phyloP scores from a whole-genome alignment of 2,797 vertebrate species.

The Acanthiza pusilla region DNA sequence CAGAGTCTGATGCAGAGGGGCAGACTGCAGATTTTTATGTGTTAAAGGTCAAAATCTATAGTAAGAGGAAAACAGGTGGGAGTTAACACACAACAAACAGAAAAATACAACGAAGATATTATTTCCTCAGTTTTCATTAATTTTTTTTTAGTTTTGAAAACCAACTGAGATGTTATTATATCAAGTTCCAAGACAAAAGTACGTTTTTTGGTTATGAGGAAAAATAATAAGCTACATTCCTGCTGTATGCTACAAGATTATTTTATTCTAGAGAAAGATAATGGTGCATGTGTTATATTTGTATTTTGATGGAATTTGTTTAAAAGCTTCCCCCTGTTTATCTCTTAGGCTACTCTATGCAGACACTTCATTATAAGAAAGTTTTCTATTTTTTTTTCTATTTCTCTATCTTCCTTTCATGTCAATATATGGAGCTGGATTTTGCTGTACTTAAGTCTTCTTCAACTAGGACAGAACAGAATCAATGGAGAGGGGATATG shows the following conservation, averaged over 20 bases:
- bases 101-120: background rate
- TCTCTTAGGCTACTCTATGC: background rate
- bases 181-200: background rate
- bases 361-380: background rate
- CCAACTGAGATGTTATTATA: background rate
- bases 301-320: background rate
- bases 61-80: background rate
- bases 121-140: background rate
- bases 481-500: background rate
- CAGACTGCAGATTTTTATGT: background rate
- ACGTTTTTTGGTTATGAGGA: background rate
- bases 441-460: background rate
- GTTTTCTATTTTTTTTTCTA: background rate
- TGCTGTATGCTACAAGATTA: background rate
- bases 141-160: background rate
- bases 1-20: background rate
- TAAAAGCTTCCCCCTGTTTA: background rate
- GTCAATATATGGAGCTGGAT: background rate
- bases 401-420: background rate
- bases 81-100: background rate
- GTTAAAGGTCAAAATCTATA: slow-evolving; percentile 20
- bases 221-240: background rate
- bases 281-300: fast-evolving
- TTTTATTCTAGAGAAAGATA: background rate
- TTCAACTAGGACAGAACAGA: background rate